Base-by-base conservation (phyloP, 2,113 vertebrate species). In the Ameiurus melas region DNA sequence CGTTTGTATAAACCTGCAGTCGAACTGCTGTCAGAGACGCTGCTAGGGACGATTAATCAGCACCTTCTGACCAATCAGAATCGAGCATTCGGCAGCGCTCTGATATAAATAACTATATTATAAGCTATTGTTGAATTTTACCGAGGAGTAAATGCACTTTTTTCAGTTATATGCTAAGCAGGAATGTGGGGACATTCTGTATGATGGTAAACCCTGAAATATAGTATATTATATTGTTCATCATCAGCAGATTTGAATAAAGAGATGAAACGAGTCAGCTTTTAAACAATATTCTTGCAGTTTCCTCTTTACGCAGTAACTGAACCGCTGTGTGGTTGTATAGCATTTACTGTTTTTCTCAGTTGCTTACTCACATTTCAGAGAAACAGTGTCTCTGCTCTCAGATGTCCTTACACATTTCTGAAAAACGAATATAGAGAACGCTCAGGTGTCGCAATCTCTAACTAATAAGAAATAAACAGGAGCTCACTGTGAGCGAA, bases 361-460 rank as follows among this genome's bases (percentile, higher is more conserved):
- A 55, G 78, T 33, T 81, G 51, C 78, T 81, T 81, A 57, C 78
- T 81, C 78, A 81, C 53, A 57, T 81, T 81, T 81, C 78, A 81
- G 78, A 81, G 78, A 81, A 81, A 57, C 53, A 33, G 53, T 20
- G 51, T 58, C 53, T 81, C 27, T 57, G 78, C 51, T 81, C 51
- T 81, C 78, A 81, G 57, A 81, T 81, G 53, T 81, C 53, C 53
- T 55, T 20, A 81, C n/a, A 57, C 77, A 8, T 17, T 30, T n/a
- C 77, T 79, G 13, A 79, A 30, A 55, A 79, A 79, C 0, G 47
- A 79, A 79, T 20, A 10, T 55, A 9, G 16, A 19, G 53, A 58
- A 81, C 53, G 1, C 53, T 57, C 78, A 80, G 53, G n/a, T 57
- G 33, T 9, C 53, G 25, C n/a, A 1, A 57, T 22, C 78, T 22